Conservation (phyloP, 2,888 invertebrate genomes). For the Melitaea athalia region DNA sequence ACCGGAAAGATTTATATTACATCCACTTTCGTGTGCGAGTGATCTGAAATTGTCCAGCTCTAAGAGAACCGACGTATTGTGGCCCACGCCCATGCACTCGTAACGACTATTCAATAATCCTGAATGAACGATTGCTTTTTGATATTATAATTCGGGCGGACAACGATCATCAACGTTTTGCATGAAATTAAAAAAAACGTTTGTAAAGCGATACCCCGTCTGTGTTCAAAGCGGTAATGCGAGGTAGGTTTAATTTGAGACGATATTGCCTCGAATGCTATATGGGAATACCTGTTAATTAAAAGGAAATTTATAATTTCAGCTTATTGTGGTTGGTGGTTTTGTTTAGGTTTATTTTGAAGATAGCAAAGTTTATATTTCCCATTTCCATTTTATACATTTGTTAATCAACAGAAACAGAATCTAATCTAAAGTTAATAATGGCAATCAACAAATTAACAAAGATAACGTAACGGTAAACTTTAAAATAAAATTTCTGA, state of each 20-base stretch:
- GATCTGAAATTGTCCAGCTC: constrained; percentile 77
- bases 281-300: constrained; percentile 56
- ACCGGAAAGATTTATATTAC: constrained; percentile 83
- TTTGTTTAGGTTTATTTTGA: neutral
- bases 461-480: too few species aligned
- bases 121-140: constrained; percentile 81
- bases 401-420: neutral
- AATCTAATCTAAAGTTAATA: neutral
- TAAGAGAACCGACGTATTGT: constrained; percentile 56
- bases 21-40: constrained; percentile 78
- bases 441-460: too few species aligned
- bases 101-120: constrained; percentile 80
- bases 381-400: neutral
- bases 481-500: too few species aligned
- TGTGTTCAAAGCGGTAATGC: constrained; percentile 55
- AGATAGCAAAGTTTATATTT: neutral
- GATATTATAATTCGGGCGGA: constrained; percentile 73
- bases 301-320: constrained; percentile 30
- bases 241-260: constrained; percentile 54
- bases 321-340: neutral
- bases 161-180: constrained; percentile 64
- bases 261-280: constrained; percentile 42
- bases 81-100: constrained; percentile 74
- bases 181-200: constrained; percentile 57
- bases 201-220: constrained; percentile 73